phyloP scores from a whole-genome alignment of 2,113 vertebrate genomes.

The Xyliphius kryptos region DNA sequence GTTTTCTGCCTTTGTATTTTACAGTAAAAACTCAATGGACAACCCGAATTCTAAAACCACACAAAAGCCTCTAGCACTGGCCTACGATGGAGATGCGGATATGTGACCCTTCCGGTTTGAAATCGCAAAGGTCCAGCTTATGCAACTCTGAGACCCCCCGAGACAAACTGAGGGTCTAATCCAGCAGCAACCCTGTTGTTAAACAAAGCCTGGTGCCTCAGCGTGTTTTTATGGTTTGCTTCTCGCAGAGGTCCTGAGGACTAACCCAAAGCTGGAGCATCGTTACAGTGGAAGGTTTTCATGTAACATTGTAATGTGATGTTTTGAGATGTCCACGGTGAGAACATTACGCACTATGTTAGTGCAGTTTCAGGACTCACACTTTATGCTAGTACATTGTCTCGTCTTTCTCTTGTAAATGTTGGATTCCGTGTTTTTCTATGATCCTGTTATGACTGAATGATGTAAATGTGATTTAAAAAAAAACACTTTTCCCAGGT shows the following conservation, averaged over 20 bases:
- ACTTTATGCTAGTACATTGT: constrained; percentile 9
- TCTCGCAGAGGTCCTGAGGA: too few relatives aligned
- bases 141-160: constrained; percentile 23
- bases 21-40: constrained; percentile 80
- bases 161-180: constrained; percentile 7
- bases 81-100: constrained; percentile 89
- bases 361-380: constrained; percentile 69
- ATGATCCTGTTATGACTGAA: not conserved
- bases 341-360: constrained; percentile 85
- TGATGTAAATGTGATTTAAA: too few relatives aligned
- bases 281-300: not conserved
- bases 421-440: constrained; percentile 14
- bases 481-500: too few relatives aligned
- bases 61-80: constrained; percentile 89
- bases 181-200: constrained; percentile 9
- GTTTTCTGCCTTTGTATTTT: constrained; percentile 42
- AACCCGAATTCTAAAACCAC: constrained; percentile 73
- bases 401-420: not conserved
- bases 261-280: constrained; percentile 7
- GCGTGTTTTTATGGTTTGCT: constrained; percentile 8
- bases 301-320: not conserved
- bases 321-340: not conserved
- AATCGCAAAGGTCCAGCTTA: constrained; percentile 1
- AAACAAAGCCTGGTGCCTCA: constrained; percentile 21
- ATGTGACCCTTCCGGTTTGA: constrained; percentile 71